Evolutionary conservation across 2,113 vertebrate species (phyloP), one percentile per base, ranked within the genome.

Genomic region (Cercopithecus mona): DNA sequence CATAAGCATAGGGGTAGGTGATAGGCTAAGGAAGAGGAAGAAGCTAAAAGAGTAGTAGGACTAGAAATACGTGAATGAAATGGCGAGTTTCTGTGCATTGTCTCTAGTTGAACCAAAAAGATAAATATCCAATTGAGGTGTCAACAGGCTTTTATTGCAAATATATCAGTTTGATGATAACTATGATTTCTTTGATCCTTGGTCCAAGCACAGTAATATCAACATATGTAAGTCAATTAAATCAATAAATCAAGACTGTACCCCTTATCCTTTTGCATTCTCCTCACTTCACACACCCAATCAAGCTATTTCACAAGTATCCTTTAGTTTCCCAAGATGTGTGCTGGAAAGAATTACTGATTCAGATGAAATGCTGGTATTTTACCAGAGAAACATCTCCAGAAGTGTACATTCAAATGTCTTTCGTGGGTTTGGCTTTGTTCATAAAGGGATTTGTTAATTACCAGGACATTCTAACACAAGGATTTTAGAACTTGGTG

Each of bases 381-480:
- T 48, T 16, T 82, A 91, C 13, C 0, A 48, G 35, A 79, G 8
- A 61, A 8, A 40, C 6, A 38, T 1, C 25, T 7, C 11, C 20
- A 52, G 30, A 66, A 45, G 3, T 52, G 2, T 40, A 38, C 18
- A 45, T 82, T 88, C 30, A 38, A 14, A 80, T 78, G 83, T 55
- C 90, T 64, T 85, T 97, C 38, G 84, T 40, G 35, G 43, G 2
- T 22, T 96, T 95, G 17, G 0, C 4, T 91, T 97, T n/a, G 10
- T 22, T 43, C 23, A 48, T 38, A 79, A 14, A 93, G 4, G 2
- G 59, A 75, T 7, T 80, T 25, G 14, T 5, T 22, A 48, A 12
- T 70, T 55, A 61, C 40, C n/a, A 38, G 6, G 61, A 6, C 8
- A 14, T 64, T 4, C 5, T n/a, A 59, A 80, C 5, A 70, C 72